phyloP scores from a whole-genome alignment of 2,113 vertebrate species.

The Pogona vitticeps region DNA sequence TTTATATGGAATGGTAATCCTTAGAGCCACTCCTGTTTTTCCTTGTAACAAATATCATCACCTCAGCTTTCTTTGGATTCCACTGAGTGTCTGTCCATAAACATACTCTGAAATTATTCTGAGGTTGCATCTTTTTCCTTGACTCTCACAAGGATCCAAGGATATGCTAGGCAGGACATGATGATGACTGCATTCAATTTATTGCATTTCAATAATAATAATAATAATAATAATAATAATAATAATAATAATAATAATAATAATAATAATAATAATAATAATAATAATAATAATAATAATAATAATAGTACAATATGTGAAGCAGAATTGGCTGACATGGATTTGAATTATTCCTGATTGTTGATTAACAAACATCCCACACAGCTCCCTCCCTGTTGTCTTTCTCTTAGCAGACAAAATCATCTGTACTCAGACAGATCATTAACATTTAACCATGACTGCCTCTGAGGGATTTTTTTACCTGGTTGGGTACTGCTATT shows the following conservation, averaged over 20 bases:
- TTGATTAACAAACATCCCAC: neutral
- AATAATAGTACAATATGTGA: neutral
- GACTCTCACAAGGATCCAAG: neutral
- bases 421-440: too few species aligned
- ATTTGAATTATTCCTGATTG: neutral
- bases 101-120: neutral
- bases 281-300: neutral
- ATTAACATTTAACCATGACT: too few species aligned
- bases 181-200: neutral
- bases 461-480: neutral
- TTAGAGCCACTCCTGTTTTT: neutral
- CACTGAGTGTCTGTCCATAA: neutral
- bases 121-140: neutral
- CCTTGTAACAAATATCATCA: neutral
- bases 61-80: neutral
- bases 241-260: neutral
- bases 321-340: neutral
- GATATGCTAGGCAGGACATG: neutral
- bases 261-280: neutral
- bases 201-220: neutral
- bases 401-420: too few species aligned
- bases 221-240: neutral
- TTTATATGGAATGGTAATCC: neutral
- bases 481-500: neutral
- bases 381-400: too few species aligned